phyloP scores from a whole-genome alignment of 2,113 vertebrate species.

The Sitta europaea region DNA sequence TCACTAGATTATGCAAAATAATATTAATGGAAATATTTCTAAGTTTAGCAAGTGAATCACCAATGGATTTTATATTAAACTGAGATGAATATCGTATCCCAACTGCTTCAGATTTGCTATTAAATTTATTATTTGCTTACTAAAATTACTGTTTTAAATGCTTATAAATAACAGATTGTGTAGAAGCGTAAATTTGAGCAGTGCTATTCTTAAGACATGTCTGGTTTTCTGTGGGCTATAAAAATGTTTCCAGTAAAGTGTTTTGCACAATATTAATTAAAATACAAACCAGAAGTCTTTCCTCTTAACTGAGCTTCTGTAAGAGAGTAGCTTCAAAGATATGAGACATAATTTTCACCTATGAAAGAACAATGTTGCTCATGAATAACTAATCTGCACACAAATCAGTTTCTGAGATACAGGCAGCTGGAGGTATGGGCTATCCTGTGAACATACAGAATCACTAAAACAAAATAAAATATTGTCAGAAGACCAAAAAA shows the following conservation, averaged over 20 bases:
- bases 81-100: background rate
- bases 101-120: background rate
- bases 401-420: background rate
- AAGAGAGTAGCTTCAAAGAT: background rate
- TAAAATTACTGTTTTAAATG: background rate
- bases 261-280: background rate
- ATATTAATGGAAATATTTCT: background rate
- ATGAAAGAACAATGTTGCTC: background rate
- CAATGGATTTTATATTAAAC: background rate
- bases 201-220: background rate
- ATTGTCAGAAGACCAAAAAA: background rate
- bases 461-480: background rate
- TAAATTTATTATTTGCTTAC: background rate
- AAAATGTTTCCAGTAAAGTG: background rate
- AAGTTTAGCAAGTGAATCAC: background rate
- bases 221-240: background rate
- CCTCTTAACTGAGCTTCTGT: background rate
- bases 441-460: fast-evolving
- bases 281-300: background rate
- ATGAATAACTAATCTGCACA: background rate
- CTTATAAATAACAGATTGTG: background rate
- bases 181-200: background rate
- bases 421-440: background rate
- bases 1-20: conserved; percentile 27
- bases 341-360: background rate